Conservation (phyloP, 2,113 vertebrate genomes). For the Oceanodroma tethys region DNA sequence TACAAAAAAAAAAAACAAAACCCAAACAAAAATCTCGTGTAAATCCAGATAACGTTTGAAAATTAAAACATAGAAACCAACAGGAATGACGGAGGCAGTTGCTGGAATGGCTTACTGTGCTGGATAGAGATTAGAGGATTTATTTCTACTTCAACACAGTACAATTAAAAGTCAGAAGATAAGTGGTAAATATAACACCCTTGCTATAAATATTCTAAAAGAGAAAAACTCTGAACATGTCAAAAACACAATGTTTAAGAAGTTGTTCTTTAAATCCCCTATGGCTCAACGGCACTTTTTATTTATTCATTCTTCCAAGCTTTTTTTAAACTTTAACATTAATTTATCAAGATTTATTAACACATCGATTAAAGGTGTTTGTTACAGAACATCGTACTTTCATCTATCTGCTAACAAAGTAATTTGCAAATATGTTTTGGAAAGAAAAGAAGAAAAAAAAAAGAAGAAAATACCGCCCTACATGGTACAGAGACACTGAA, state of each 20-base stretch:
- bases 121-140: constrained; percentile 55
- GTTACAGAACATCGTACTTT: not conserved
- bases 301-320: not conserved
- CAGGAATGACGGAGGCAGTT: constrained; percentile 13
- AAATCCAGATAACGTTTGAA: constrained; percentile 25
- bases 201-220: constrained; percentile 30
- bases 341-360: constrained; percentile 15
- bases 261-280: constrained; percentile 5
- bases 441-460: not conserved
- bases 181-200: constrained; percentile 27
- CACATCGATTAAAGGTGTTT: not conserved
- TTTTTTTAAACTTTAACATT: not conserved
- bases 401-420: not conserved
- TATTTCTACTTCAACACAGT: constrained; percentile 33
- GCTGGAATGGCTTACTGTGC: constrained; percentile 44
- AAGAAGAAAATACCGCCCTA: not conserved
- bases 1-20: not conserved
- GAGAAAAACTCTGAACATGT: not conserved
- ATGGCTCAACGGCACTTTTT: not conserved
- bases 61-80: constrained; percentile 39
- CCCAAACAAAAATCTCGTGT: not conserved
- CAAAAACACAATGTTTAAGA: constrained; percentile 29
- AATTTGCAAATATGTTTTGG: not conserved
- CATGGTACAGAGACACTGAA: not conserved
- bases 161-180: constrained; percentile 43